Evolutionary conservation across 2,888 invertebrate genomes (phyloP), one percentile per base, ranked within the genome.

Genomic region (Andrena chrysosceles): DNA sequence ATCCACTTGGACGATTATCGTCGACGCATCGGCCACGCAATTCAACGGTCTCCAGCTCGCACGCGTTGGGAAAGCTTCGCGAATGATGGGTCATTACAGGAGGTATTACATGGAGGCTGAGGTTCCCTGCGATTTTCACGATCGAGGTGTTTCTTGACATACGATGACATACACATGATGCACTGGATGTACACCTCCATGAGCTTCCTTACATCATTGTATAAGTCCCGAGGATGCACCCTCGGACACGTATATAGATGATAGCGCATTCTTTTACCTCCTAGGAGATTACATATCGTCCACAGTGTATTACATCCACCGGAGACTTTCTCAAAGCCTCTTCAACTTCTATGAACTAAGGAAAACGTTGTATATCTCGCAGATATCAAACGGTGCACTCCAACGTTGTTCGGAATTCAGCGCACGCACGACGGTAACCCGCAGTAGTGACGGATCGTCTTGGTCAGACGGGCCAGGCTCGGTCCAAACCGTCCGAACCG

Each of bases 261-360:
- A 77, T 77, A 80, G 77, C 70, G 80, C 42, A 23, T 79, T 63
- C 80, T 72, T 72, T 56, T 72, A 66, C 52, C 60, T 54, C 33
- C 29, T 13, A 42, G 8, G n/a, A 33, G n/a, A 52, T 70, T 31
- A 35, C 35, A 35, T 10, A 42, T 35, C 10, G 35, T 10, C 10
- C 42, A 4, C 42, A 0, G 42, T 42, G 42, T 42, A 16, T 42
- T 16, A 42, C 49, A 20, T 60, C 33, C 26, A 26, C 20, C 20
- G 5, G 35, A 8, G 16, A 20, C 6, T 20, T 8, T 52, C 8
- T 52, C 20, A 7, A 20, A 8, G 0, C 7, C 20, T 8, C 20
- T 20, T 2, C 20, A 52, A 20, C 52, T 6, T 8, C 20, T 8
- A 64, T 23, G 23, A 35, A 49, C 35, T 16, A 42, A 42, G 42